phyloP scores from a whole-genome alignment of 1,140 invertebrate genomes.

The Rhopalosiphum padi region DNA sequence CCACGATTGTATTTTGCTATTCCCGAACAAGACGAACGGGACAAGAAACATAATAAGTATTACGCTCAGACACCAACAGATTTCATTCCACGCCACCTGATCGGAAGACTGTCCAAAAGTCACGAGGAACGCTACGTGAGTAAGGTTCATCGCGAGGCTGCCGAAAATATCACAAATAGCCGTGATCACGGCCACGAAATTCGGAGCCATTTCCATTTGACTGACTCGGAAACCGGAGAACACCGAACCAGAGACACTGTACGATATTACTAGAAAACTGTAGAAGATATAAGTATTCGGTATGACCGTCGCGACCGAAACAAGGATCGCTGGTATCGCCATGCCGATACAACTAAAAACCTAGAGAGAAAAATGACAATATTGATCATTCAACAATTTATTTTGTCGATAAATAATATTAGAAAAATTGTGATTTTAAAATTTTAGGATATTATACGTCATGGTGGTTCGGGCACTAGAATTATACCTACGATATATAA shows the following conservation, averaged over 20 bases:
- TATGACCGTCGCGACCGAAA: not conserved
- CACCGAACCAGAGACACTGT: not conserved
- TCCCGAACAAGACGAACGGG: not conserved
- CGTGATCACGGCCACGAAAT: conserved; percentile 12
- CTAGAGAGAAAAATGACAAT: not conserved
- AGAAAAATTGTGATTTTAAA: not conserved
- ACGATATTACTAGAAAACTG: not conserved
- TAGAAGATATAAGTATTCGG: not conserved
- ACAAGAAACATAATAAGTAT: not conserved
- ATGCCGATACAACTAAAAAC: conserved; percentile 18
- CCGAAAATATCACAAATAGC: not conserved
- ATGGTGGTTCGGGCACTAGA: not conserved
- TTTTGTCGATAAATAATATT: not conserved
- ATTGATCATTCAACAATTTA: not conserved
- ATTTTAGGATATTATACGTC: not conserved
- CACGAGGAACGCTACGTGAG: not conserved
- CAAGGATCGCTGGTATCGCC: not conserved
- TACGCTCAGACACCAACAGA: not conserved
- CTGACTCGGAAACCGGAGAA: conserved; percentile 46
- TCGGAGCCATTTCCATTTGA: conserved; percentile 35
- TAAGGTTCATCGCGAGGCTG: not conserved
- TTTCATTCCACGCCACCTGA: not conserved
- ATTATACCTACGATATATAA: too few species aligned
- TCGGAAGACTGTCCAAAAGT: not conserved
- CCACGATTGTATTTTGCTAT: conserved; percentile 22